Base-by-base conservation (phyloP, 2,113 vertebrate genomes). In the Cyprinodon tularosa region DNA sequence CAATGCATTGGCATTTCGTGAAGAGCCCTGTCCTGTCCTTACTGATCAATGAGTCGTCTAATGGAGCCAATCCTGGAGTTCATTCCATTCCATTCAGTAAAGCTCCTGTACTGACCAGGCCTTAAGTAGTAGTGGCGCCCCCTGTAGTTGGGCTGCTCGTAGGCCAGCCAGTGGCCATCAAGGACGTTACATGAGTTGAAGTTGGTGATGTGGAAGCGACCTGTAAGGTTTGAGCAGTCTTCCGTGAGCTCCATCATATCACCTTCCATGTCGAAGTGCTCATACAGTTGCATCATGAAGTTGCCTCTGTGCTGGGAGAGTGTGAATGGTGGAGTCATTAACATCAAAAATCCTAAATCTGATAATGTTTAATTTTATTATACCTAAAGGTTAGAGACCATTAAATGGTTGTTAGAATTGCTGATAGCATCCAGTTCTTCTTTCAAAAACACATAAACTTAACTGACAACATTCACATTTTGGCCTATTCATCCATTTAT, bases 161-260 rank as follows among this genome's bases (percentile, higher is more conserved):
- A 93, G 74, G 94, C 80, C 66, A 93, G 87, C 94, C 94, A 95
- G 67, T 94, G 91, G 59, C 94, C 94, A 0, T 94, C 93, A 82
- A 91, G 83, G 72, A 95, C 93, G 10, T 89, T 86, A 87, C 92
- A 93, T 68, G 94, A 94, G 87, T 94, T 94, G 77, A 93, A 89
- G 84, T 93, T 86, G 63, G 81, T 84, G 57, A 89, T 64, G 17
- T 37, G 84, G 85, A 94, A 92, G 29, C 88, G 87, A 12, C 87
- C 92, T 75, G 87, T 82, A 66, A 93, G 80, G 77, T 93, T 92
- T 48, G 86, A 75, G 59, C 94, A 95, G 66, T 93, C 90, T 0
- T 92, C 86, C 6, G 57, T 90, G 81, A 95, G 72, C 84, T 93
- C 93, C 72, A 88, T 89, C 87, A 93, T 92, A 65, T 94, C 86